Evolutionary conservation across 2,113 vertebrate genomes (phyloP).

Genomic region (Parus major): DNA sequence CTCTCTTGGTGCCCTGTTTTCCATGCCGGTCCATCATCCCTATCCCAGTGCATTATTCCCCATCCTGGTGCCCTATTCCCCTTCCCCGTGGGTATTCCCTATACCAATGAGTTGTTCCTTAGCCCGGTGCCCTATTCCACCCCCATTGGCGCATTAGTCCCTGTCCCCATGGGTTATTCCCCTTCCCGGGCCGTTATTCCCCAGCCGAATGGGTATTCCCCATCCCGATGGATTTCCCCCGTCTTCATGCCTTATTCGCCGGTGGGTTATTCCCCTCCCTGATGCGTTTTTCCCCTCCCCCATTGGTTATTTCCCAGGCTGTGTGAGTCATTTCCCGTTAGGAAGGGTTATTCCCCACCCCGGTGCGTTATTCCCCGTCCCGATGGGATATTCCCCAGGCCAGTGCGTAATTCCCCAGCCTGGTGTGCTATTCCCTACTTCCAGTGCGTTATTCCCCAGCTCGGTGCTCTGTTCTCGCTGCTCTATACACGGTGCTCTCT

Average conservation of each 20-base stretch:
- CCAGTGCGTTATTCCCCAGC: not conserved
- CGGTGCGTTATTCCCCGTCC: fast-evolving
- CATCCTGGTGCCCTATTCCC: not conserved
- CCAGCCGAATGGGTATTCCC: not conserved
- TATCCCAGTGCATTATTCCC: not conserved
- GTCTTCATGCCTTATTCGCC: not conserved
- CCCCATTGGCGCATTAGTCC: too few species aligned
- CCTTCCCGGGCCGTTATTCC: fast-evolving
- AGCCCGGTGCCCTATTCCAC: fast-evolving
- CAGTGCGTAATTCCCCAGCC: too few species aligned
- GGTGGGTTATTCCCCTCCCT: too few species aligned
- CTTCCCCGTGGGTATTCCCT: too few species aligned
- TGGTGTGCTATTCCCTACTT: fast-evolving
- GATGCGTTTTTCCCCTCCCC: not conserved
- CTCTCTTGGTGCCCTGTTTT: not conserved
- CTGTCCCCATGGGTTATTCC: too few species aligned
- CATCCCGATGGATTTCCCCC: not conserved
- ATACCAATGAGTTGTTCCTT: fast-evolving
- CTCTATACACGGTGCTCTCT: not conserved
- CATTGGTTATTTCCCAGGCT: not conserved
- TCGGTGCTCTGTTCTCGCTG: not conserved
- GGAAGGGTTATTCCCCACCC: not conserved
- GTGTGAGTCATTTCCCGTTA: not conserved
- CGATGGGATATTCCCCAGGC: not conserved
- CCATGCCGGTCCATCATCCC: not conserved